Evolutionary conservation across 92 coral and sea anemone species (phyloP).

Genomic region (Parazoanthus atlanticus): DNA sequence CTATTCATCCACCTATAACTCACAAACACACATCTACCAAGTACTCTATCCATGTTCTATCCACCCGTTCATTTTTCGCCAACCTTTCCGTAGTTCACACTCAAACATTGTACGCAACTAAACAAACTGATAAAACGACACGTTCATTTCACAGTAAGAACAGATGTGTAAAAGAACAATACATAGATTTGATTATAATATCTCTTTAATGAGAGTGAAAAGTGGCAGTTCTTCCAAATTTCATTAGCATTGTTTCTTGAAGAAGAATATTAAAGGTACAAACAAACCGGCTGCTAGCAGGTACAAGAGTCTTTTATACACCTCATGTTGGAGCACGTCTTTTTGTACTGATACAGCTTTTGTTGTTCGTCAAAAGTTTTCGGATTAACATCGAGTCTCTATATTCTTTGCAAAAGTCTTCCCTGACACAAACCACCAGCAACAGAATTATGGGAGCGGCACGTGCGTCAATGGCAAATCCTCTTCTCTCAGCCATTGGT

Average conservation of each 20-base stretch:
- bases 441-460: background rate
- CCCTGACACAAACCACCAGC: no score
- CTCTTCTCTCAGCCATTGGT: background rate
- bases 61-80: no score
- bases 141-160: background rate
- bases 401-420: no score
- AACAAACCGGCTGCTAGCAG: background rate
- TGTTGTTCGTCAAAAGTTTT: no score
- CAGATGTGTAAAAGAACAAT: background rate
- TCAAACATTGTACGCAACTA: no score
- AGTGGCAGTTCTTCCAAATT: background rate
- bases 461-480: background rate
- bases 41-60: no score
- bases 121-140: background rate
- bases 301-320: background rate
- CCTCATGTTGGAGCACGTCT: background rate
- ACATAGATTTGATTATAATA: background rate
- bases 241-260: background rate
- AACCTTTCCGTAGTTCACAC: no score
- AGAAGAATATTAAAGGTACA: background rate
- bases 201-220: background rate
- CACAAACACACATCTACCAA: no score
- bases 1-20: no score
- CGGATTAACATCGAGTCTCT: no score
- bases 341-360: background rate